These are phyloP conservation scores for Luehdorfia chinensis DNA, from an alignment of 1,140 invertebrate species.

Conservation along the genomic window DNA sequence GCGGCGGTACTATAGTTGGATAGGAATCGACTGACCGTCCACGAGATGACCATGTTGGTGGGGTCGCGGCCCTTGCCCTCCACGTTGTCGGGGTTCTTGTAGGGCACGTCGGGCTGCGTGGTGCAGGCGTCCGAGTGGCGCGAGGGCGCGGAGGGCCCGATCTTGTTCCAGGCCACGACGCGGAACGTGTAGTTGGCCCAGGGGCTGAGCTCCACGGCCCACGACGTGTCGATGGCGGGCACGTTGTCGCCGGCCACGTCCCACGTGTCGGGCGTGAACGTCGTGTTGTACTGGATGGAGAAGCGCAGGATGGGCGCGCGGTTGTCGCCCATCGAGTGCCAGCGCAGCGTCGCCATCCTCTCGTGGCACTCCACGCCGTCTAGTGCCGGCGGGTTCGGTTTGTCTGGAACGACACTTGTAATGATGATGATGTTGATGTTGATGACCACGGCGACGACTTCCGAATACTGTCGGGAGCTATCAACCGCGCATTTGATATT, in stretches of 20 bases:
- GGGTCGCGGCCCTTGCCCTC: conserved; percentile 91
- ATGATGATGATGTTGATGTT: too few species aligned
- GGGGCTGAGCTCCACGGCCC: conserved; percentile 87
- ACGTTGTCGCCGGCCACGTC: conserved; percentile 85
- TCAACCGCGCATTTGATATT: too few species aligned
- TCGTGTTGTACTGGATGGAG: conserved; percentile 96
- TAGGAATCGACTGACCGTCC: conserved; percentile 89
- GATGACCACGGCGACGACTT: too few species aligned
- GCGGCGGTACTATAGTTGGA: too few species aligned
- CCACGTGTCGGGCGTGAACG: conserved; percentile 96
- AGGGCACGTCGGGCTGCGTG: conserved; percentile 92
- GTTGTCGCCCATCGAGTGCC: conserved; percentile 95
- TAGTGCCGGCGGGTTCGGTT: conserved; percentile 92
- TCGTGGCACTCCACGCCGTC: conserved; percentile 82
- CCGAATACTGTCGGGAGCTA: too few species aligned
- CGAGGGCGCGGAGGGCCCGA: conserved; percentile 93
- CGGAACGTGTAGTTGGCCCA: conserved; percentile 99
- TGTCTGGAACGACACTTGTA: conserved; percentile 80
- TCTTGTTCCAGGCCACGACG: conserved; percentile 95
- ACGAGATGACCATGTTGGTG: conserved; percentile 94
- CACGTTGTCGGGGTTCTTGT: conserved; percentile 97
- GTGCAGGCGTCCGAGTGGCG: conserved; percentile 88
- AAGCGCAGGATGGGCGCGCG: conserved; percentile 95
- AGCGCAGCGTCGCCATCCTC: conserved; percentile 86
- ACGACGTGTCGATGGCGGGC: conserved; percentile 87